A percentile compares a stretch with the other conserved stretches of the same genome.
Evolutionary conservation across 2,888 invertebrate genomes (phyloP).

Genomic region (Ophion obscuratus): DNA sequence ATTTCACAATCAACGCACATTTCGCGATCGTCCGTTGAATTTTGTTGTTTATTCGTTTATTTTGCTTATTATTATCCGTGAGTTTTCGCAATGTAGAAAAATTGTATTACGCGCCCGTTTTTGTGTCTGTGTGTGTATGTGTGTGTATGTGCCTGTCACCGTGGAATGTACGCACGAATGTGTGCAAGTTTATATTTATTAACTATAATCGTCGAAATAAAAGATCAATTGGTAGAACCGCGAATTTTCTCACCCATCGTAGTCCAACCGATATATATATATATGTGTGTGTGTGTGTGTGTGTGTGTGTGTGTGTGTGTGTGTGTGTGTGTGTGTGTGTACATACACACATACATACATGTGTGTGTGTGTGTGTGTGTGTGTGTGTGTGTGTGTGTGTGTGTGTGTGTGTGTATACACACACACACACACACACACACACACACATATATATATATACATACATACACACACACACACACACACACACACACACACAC

Average conservation of each 20-base stretch:
- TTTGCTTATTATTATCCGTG: slow-evolving; percentile 25
- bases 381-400: too few relatives aligned
- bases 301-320: too few relatives aligned
- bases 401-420: too few relatives aligned
- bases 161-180: slow-evolving; percentile 63
- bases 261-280: not conserved
- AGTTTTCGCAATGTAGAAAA: slow-evolving; percentile 45
- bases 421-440: too few relatives aligned
- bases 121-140: slow-evolving; percentile 1
- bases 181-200: slow-evolving; percentile 47
- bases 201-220: slow-evolving; percentile 50
- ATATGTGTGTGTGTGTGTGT: too few relatives aligned
- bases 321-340: too few relatives aligned
- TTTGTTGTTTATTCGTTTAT: slow-evolving; percentile 21
- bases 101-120: slow-evolving; percentile 9
- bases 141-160: slow-evolving; percentile 31
- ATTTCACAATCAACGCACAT: slow-evolving; percentile 2
- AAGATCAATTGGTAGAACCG: slow-evolving; percentile 28
- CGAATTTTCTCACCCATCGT: slow-evolving; percentile 32
- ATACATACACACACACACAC: too few relatives aligned
- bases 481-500: too few relatives aligned
- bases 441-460: too few relatives aligned
- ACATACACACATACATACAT: too few relatives aligned
- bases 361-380: too few relatives aligned
- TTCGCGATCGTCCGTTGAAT: not conserved